phyloP scores from a whole-genome alignment of 2,113 vertebrate species.

The Macaca mulatta region DNA sequence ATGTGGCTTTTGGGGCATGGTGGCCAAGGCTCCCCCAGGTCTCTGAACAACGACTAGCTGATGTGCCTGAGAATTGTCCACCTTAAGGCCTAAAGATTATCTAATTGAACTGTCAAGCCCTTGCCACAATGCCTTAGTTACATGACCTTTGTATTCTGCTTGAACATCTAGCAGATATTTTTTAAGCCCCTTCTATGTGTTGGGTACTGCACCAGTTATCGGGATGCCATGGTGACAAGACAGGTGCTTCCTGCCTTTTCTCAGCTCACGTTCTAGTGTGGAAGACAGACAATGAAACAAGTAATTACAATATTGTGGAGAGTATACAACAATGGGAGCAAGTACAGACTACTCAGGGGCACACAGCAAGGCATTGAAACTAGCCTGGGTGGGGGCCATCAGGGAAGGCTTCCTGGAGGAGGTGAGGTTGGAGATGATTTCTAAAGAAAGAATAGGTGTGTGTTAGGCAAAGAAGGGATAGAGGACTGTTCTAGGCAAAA shows the following conservation, averaged over 20 bases:
- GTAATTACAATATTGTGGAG: not conserved
- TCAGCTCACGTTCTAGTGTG: not conserved
- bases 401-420: constrained; percentile 33
- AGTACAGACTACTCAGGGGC: not conserved
- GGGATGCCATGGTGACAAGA: not conserved
- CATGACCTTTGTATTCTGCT: not conserved
- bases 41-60: not conserved
- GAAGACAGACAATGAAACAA: not conserved
- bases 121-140: not conserved
- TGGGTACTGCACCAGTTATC: not conserved
- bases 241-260: not conserved
- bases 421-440: not conserved
- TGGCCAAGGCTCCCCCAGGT: not conserved
- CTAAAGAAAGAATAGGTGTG: not conserved
- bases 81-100: not conserved
- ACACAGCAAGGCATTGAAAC: not conserved
- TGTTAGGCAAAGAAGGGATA: not conserved
- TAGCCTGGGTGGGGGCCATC: not conserved
- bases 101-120: not conserved
- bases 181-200: not conserved
- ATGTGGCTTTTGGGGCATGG: not conserved
- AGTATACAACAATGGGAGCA: not conserved
- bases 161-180: not conserved
- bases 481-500: not conserved
- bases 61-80: not conserved